Evolutionary conservation across 2,113 vertebrate genomes (phyloP), one percentile per base, ranked within the genome.

Genomic region (Microcebus tavaratra): DNA sequence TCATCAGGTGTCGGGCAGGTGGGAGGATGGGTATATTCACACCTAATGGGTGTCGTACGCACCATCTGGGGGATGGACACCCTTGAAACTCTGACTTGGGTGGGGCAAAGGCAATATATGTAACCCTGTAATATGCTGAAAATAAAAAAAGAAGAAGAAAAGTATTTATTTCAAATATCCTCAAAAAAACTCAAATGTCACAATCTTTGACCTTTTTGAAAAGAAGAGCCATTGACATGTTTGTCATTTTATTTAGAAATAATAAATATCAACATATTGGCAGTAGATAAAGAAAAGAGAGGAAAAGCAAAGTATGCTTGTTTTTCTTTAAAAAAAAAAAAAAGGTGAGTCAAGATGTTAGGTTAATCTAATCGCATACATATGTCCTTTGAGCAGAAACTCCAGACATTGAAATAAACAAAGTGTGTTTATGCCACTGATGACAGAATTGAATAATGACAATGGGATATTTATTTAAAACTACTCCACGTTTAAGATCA

Each of bases 391-490:
- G 6, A 96, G 34, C 82, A 83, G 83, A 91, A 92, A 75, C 34
- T 83, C 65, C 65, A 80, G 81, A 90, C 14, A 55, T 13, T 45
- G 42, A 93, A 96, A 92, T 75, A 88, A 96, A 53, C 72, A 36
- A 90, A 84, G 6, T 65, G 6, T 79, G 50, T 80, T 94, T 61
- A 76, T 91, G 18, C 34, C 67, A 36, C 39, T 25, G 82, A 81
- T 67, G 34, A 80, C 55, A 86, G 65, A 84, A 87, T 86, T 83
- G 88, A 96, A 81, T 87, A 83, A 83, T 80, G 45, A 87, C 93
- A 97, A 88, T 23, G 2, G 13, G 25, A 4, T 83, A 81, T 96
- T 96, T 76, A 75, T 96, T 93, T 92, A 65, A 91, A 96, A 82
- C 61, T 29, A 86, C 34, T 75, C 61, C 14, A 39, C 45, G 76